Percentiles rank a stretch among this genome's conserved stretches.
Evolutionary conservation across 2,888 invertebrate species (phyloP).

Genomic region (Drosophila borealis): DNA sequence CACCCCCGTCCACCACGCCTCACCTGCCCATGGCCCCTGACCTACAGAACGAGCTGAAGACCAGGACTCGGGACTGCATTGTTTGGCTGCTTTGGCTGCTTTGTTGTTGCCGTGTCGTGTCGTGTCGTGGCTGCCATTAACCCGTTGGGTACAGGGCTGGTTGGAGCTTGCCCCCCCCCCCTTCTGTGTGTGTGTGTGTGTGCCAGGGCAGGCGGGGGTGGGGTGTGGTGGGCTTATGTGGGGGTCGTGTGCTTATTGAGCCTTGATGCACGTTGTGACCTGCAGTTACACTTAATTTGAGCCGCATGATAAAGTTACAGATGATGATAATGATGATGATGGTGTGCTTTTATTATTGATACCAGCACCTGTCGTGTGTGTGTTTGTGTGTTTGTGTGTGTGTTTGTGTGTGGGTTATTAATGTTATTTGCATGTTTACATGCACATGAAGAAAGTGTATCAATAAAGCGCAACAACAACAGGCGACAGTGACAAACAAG

Average conservation of each 20-base stretch:
- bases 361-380: conserved; percentile 58
- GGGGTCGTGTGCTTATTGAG: conserved; percentile 9
- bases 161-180: background rate
- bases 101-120: conserved; percentile 13
- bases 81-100: conserved; percentile 47
- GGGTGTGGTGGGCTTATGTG: background rate
- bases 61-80: conserved; percentile 53
- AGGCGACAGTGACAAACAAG: conserved; percentile 6
- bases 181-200: conserved; percentile 10
- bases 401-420: conserved; percentile 48
- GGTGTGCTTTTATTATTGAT: conserved; percentile 67
- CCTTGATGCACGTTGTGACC: conserved; percentile 64
- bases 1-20: conserved; percentile 20
- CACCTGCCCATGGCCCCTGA: background rate
- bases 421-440: conserved; percentile 75
- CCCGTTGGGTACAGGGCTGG: conserved; percentile 35
- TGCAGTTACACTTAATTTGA: conserved; percentile 74
- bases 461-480: conserved; percentile 40
- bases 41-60: background rate
- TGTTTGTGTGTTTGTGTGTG: conserved; percentile 11
- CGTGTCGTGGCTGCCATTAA: conserved; percentile 62
- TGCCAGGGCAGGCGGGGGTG: background rate
- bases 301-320: conserved; percentile 19
- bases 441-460: conserved; percentile 58
- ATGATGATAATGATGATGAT: conserved; percentile 39